Percentiles rank a stretch among this genome's conserved stretches.
phyloP scores from a whole-genome alignment of 2,888 invertebrate genomes.

The Halictus quadricinctus region DNA sequence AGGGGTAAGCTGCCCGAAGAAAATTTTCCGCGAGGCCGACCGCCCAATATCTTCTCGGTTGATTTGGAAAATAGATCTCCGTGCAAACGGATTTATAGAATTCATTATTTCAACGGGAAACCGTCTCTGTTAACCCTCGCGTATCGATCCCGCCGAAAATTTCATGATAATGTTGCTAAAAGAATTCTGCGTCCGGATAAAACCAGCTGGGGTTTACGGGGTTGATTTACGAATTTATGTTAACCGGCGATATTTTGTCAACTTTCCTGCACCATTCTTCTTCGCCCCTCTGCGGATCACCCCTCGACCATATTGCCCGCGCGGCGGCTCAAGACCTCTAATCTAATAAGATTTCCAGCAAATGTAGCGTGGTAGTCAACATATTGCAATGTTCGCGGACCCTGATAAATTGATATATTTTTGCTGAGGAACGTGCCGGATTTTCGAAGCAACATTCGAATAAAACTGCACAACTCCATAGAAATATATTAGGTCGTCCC shows the following conservation, averaged over 20 bases:
- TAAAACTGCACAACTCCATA: neutral
- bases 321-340: conserved; percentile 3
- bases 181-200: neutral
- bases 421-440: neutral
- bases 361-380: conserved; percentile 12
- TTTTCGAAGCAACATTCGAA: neutral
- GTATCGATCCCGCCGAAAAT: neutral
- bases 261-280: neutral
- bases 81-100: conserved; percentile 35
- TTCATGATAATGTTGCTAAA: neutral
- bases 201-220: too few relatives aligned
- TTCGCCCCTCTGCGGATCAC: conserved; percentile 6
- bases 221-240: conserved; percentile 1
- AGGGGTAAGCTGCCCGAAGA: conserved; percentile 40
- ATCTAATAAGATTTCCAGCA: conserved; percentile 19
- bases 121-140: neutral
- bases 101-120: conserved; percentile 4
- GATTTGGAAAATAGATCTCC: conserved; percentile 49
- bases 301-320: neutral
- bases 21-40: conserved; percentile 64
- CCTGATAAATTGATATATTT: neutral
- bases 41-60: conserved; percentile 46
- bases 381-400: neutral
- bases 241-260: neutral
- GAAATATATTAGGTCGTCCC: too few relatives aligned